These are phyloP conservation scores for Corythoichthys haematopterus DNA, from an alignment of 2,113 vertebrate genomes.

Conservation along the genomic window DNA sequence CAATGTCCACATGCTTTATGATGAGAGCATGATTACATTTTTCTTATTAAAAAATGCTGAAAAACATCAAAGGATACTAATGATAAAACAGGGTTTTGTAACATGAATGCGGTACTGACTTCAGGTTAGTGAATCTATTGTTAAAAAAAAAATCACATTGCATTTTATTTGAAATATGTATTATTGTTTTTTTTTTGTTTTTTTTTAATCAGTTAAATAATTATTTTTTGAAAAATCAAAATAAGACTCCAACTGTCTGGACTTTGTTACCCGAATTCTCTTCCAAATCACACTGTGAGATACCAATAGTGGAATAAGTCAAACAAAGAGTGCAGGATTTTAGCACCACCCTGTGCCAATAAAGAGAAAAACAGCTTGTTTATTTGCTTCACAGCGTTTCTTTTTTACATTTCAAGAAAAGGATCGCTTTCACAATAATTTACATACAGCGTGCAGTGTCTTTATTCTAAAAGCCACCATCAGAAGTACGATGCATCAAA, in stretches of 20 bases:
- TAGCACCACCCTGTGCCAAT: slow-evolving; percentile 70
- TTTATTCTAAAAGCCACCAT: slow-evolving; percentile 30
- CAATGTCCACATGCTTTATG: slow-evolving; percentile 18
- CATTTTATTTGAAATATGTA: not conserved
- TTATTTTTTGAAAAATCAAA: not conserved
- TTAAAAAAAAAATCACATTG: slow-evolving; percentile 52
- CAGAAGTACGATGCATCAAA: slow-evolving; percentile 8
- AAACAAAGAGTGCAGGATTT: slow-evolving; percentile 46
- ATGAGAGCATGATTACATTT: slow-evolving; percentile 12
- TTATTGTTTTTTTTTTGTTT: not conserved
- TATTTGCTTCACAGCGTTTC: slow-evolving; percentile 8
- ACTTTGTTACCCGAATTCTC: slow-evolving; percentile 33
- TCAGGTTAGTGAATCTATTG: slow-evolving; percentile 43
- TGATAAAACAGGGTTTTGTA: not conserved
- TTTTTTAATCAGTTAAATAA: not conserved
- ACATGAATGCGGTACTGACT: slow-evolving; percentile 29
- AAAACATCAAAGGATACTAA: not conserved
- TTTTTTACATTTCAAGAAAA: slow-evolving; percentile 21
- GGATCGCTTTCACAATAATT: not conserved
- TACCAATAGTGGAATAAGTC: slow-evolving; percentile 16
- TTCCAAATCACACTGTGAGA: slow-evolving; percentile 36
- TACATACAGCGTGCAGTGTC: slow-evolving; percentile 9
- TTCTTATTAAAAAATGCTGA: not conserved
- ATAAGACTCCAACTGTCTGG: not conserved
- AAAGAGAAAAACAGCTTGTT: slow-evolving; percentile 9